phyloP scores from a whole-genome alignment of 2,113 vertebrate species.

The Pyxicephalus adspersus region DNA sequence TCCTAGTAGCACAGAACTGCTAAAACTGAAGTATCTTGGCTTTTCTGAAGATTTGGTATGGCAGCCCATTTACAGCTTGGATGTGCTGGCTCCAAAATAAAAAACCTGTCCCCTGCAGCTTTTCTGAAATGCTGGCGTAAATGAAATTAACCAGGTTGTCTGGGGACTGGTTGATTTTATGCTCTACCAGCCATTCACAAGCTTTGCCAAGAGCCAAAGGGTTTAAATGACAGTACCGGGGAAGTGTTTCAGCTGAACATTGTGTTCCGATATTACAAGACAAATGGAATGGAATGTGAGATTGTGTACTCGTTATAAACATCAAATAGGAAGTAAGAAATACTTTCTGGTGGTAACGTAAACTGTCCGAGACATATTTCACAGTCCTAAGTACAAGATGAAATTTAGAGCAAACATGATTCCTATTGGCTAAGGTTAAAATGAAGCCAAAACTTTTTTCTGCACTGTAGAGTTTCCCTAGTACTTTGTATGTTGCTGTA shows the following conservation, averaged over 20 bases:
- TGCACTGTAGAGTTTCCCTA: too few relatives aligned
- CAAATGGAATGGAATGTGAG: constrained; percentile 23
- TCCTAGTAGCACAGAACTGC: background rate
- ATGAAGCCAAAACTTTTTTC: too few relatives aligned
- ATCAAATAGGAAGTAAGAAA: background rate
- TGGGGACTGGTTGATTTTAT: constrained; percentile 52
- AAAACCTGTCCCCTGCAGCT: constrained; percentile 38
- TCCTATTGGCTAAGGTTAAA: too few relatives aligned
- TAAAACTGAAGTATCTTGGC: background rate
- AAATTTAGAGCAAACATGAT: too few relatives aligned
- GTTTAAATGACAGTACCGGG: constrained; percentile 38
- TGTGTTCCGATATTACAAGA: constrained; percentile 7
- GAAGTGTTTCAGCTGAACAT: constrained; percentile 27
- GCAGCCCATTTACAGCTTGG: background rate
- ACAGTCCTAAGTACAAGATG: too few relatives aligned
- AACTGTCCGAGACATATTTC: background rate
- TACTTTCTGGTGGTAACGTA: background rate
- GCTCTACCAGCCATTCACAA: constrained; percentile 45
- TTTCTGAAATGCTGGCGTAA: constrained; percentile 41
- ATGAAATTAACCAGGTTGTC: constrained; percentile 49
- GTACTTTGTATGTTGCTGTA: too few relatives aligned
- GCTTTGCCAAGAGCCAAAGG: constrained; percentile 47
- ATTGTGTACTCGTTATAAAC: constrained; percentile 14
- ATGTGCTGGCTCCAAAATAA: constrained; percentile 1
- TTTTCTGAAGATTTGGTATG: background rate